Conservation (phyloP, 2,888 invertebrate genomes). For the Platycheirus albimanus region DNA sequence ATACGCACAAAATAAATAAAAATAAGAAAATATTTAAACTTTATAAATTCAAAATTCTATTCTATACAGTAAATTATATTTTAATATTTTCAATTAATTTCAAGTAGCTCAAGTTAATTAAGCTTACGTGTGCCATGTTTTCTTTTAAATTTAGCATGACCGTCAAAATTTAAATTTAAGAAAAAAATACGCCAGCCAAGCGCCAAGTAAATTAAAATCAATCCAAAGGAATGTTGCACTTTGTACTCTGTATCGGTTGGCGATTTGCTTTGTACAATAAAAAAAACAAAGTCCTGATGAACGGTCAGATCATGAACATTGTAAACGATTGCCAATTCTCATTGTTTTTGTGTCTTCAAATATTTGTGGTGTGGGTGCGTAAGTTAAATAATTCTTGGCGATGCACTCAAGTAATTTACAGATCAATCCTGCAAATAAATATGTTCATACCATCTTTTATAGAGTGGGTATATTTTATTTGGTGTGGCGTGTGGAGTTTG, state of each 20-base stretch:
- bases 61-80: no score
- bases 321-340: slow-evolving; percentile 8
- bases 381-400: background rate
- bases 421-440: no score
- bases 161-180: background rate
- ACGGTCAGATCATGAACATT: slow-evolving; percentile 5
- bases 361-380: slow-evolving; percentile 9
- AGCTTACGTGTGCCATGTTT: background rate
- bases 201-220: slow-evolving; percentile 12
- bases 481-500: no score
- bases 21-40: no score
- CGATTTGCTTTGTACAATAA: background rate
- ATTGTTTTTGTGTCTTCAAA: background rate
- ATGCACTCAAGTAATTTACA: no score
- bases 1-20: no score
- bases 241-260: slow-evolving; percentile 12
- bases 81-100: background rate
- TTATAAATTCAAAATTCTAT: no score
- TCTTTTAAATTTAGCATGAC: slow-evolving; percentile 1
- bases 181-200: background rate
- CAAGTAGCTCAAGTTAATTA: background rate
- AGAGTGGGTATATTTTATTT: no score
- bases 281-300: background rate
- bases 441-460: no score
- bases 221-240: slow-evolving; percentile 5